A percentile compares a stretch with the other conserved stretches of the same genome.
Evolutionary conservation across 1,140 invertebrate species (phyloP).

Genomic region (Rhagoletis zephyria): DNA sequence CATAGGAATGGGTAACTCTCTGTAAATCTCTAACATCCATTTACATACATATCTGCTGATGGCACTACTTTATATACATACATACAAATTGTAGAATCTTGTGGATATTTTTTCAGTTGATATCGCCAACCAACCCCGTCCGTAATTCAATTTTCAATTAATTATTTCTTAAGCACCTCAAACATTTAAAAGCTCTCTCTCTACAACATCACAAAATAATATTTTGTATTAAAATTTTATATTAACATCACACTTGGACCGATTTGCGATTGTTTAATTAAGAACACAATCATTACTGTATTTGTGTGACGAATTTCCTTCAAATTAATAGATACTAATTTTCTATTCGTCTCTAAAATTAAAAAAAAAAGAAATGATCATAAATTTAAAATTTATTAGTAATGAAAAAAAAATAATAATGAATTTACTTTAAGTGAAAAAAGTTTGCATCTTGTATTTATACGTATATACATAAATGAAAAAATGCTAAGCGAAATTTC

Average conservation of each 20-base stretch:
- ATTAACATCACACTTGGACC: conserved; percentile 11
- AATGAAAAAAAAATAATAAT: neutral
- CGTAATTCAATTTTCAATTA: neutral
- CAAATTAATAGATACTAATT: neutral
- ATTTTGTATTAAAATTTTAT: neutral
- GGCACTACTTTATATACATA: neutral
- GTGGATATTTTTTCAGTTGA: neutral
- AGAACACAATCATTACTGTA: neutral
- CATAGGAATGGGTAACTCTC: neutral
- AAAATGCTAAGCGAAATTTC: neutral
- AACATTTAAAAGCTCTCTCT: neutral
- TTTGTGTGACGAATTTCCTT: neutral
- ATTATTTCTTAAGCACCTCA: neutral
- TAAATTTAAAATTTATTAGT: neutral
- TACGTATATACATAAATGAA: neutral
- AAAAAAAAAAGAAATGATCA: neutral
- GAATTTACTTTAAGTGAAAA: neutral
- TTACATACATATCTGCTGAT: no score
- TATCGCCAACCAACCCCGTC: neutral
- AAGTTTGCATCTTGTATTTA: neutral
- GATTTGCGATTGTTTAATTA: neutral
- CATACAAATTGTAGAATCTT: neutral
- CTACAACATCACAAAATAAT: neutral
- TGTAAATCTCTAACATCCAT: neutral
- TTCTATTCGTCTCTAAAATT: neutral